A percentile compares a stretch with the other conserved stretches of the same genome.
Conservation (phyloP, 2,888 invertebrate genomes). For the Apotomis turbidana region DNA sequence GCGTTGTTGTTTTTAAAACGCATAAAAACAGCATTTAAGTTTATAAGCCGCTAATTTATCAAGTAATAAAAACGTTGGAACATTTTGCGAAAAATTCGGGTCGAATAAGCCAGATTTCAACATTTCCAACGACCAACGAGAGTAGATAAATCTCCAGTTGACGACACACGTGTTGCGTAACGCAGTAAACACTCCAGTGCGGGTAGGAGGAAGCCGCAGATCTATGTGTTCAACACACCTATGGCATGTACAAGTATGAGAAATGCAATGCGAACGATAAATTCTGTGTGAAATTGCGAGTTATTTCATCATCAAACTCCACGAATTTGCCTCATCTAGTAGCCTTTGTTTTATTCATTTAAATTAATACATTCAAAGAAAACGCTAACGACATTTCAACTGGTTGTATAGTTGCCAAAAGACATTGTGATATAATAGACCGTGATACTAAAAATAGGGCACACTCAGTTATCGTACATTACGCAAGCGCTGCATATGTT, state of each 20-base stretch:
- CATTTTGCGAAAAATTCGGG: slow-evolving; percentile 53
- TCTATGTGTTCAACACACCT: slow-evolving; percentile 49
- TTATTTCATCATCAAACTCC: background rate
- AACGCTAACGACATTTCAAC: slow-evolving; percentile 30
- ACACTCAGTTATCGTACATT: slow-evolving; percentile 61
- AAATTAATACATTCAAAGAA: slow-evolving; percentile 1
- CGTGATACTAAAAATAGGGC: slow-evolving; percentile 59
- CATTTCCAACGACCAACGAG: slow-evolving; percentile 51
- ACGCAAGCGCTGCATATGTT: slow-evolving; percentile 54
- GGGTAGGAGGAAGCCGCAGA: slow-evolving; percentile 54
- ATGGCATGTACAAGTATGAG: slow-evolving; percentile 6
- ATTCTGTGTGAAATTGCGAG: background rate
- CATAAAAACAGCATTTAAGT: slow-evolving; percentile 56
- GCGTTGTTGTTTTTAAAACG: slow-evolving; percentile 54
- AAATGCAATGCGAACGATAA: background rate
- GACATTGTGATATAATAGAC: slow-evolving; percentile 54
- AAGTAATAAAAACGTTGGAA: slow-evolving; percentile 52
- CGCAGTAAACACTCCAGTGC: slow-evolving; percentile 51
- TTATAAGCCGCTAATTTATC: slow-evolving; percentile 57
- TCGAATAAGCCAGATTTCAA: slow-evolving; percentile 50
- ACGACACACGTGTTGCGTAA: slow-evolving; percentile 54
- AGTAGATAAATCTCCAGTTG: slow-evolving; percentile 56
- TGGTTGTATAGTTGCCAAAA: slow-evolving; percentile 51
- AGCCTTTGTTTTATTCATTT: background rate
- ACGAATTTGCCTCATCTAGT: background rate